Base-by-base conservation (phyloP, 2,888 invertebrate genomes). In the Rapana venosa region DNA sequence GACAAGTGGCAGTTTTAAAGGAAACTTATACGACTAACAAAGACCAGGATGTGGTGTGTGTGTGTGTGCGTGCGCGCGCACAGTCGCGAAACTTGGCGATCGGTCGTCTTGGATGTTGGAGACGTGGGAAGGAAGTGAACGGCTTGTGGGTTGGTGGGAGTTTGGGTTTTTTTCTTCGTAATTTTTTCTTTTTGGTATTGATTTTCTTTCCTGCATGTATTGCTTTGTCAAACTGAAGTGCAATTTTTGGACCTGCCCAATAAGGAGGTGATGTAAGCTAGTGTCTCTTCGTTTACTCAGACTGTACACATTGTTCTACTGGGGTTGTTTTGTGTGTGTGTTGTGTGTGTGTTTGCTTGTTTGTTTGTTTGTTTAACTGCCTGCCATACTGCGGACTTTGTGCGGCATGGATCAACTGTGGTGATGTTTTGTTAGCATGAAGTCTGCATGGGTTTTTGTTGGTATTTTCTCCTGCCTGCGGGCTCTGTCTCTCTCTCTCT, bases 191-290 rank as follows among this genome's bases (percentile, higher is more conserved):
- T 61, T 61, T 61, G 2, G 17, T 61, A 20, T 61, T 61, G 15
- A 20, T 61, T 15, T 20, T 61, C 15, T 47, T 26, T 8, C 81
- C 26, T 83, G 36, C 36, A 20, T 83, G 36, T 11, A 61, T 47
- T 36, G 36, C 47, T 83, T 36, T 47, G 81, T 83, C 47, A 47
- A 81, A 47, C 47, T 81, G n/a, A 83, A 83, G 81, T 83, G 81
- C 81, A 83, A 83, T 83, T 81, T 81, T 83, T 5, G 20, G n/a
- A n/a, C n/a, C n/a, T 74, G 26, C 74, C 26, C n/a, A 26, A 5
- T 66, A 13, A n/a, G 74, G 79, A 32, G 32, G 79, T 32, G 13
- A 77, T 22, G 74, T 79, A 79, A n/a, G 79, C 79, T n/a, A 79
- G 32, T 79, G 79, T 79, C 79, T 32, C 77, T 11, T 32, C 17